phyloP scores from a whole-genome alignment of 2,113 vertebrate genomes.

The Porphyrio hochstetteri region DNA sequence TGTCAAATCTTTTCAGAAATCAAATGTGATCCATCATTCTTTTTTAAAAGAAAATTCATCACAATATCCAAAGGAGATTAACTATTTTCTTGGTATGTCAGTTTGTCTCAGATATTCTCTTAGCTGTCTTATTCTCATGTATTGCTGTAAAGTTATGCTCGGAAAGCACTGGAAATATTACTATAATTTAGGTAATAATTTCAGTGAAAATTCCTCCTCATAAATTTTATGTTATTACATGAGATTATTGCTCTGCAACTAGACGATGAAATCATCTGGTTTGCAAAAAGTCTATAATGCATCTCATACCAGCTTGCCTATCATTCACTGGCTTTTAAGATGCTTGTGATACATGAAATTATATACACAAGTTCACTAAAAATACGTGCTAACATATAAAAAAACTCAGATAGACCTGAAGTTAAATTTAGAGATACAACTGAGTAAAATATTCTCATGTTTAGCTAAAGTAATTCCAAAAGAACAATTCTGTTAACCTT shows the following conservation, averaged over 20 bases:
- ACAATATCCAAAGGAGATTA: background rate
- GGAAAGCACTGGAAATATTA: background rate
- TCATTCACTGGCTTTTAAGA: background rate
- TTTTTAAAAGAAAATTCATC: background rate
- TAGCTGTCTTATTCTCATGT: rapidly evolving
- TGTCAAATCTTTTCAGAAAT: background rate
- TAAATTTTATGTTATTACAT: background rate
- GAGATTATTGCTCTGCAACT: background rate
- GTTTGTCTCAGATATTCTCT: background rate
- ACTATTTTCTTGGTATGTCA: background rate
- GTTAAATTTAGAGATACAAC: background rate
- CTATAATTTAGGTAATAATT: background rate
- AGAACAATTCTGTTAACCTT: background rate
- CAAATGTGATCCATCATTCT: background rate
- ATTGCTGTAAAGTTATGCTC: background rate
- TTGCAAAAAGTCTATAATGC: background rate
- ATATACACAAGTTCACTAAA: background rate
- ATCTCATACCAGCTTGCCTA: background rate
- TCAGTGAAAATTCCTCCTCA: background rate
- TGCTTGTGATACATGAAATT: background rate
- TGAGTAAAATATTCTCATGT: background rate
- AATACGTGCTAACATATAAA: background rate
- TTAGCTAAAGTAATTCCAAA: background rate
- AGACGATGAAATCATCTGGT: background rate
- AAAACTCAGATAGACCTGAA: background rate